Evolutionary conservation across 2,888 invertebrate species (phyloP), one percentile per base, ranked within the genome.

Genomic region (Mythimna ferrago): DNA sequence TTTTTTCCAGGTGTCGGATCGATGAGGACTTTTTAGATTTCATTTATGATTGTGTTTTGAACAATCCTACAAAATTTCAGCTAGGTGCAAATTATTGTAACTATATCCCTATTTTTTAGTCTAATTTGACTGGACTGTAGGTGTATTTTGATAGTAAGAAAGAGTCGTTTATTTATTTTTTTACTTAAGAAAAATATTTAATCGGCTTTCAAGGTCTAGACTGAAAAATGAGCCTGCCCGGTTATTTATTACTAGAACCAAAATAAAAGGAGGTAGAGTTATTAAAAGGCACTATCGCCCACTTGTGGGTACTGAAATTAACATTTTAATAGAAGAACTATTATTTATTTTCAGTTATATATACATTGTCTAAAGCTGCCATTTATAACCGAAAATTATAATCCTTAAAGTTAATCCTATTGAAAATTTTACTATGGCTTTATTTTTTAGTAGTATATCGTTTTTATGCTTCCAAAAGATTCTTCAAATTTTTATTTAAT

Each of bases 291-390:
- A 35, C 9, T 11, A 71, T 6, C 53, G 14, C 51, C 54, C 54
- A n/a, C 44, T 56, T 48, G 63, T 48, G 53, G 71, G 21, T 74
- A 32, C 74, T 54, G 11, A 72, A 62, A 56, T 73, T 62, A 62
- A 35, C 6, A 62, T 56, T 72, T 54, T 72, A 38, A 62, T 62
- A 3, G 44, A 54, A 26, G 16, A 73, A 54, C 21, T 1, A n/a
- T 51, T 26, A 11, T 54, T 73, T 61, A 32, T 53, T 73, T 54
- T 62, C n/a, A 26, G 44, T 44, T 19, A 44, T 35, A 6, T 54
- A 54, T 54, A 54, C 54, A 48, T 26, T 63, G 11, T 21, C 54
- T 35, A 63, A 63, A 63, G 21, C 48, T 21, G 9, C 35, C 54
- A 48, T 74, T 56, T 65, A 65, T 64, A 21, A 56, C 16, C 1